Conservation (phyloP, 2,113 vertebrate species). For the Notarius quadriscutis region DNA sequence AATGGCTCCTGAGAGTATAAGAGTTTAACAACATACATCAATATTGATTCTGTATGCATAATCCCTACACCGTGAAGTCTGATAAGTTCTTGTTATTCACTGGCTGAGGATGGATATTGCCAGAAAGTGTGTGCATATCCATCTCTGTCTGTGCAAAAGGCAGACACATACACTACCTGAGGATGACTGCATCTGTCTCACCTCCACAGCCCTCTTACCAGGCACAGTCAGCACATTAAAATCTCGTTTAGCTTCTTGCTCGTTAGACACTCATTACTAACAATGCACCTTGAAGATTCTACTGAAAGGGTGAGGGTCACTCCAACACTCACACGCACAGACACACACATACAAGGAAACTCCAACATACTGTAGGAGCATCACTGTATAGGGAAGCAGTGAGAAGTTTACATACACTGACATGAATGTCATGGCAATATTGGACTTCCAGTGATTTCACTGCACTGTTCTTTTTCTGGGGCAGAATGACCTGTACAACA, state of each 20-base stretch:
- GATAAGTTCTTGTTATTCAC: not conserved
- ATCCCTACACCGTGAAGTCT: not conserved
- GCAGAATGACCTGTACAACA: too few relatives aligned
- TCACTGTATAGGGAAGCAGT: not conserved
- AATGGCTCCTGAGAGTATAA: too few relatives aligned
- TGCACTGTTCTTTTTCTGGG: too few relatives aligned
- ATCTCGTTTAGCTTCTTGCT: slow-evolving; percentile 43
- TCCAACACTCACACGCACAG: slow-evolving; percentile 54
- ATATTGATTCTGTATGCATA: slow-evolving; percentile 1
- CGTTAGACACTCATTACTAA: slow-evolving; percentile 45
- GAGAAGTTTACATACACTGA: too few relatives aligned
- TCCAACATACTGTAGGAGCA: not conserved
- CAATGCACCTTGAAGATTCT: slow-evolving; percentile 27
- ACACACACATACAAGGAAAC: slow-evolving; percentile 48
- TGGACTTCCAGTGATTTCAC: too few relatives aligned
- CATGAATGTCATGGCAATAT: too few relatives aligned
- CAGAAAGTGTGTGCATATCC: not conserved
- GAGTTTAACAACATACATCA: not conserved
- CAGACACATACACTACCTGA: slow-evolving; percentile 41
- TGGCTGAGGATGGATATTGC: slow-evolving; percentile 8
- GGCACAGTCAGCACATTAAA: slow-evolving; percentile 46
- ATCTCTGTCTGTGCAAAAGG: slow-evolving; percentile 18
- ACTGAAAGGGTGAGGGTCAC: slow-evolving; percentile 59
- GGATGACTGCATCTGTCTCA: slow-evolving; percentile 45
- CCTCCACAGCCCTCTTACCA: slow-evolving; percentile 20